Conservation (phyloP, 2,888 invertebrate genomes). For the Acanthosoma haemorrhoidale region DNA sequence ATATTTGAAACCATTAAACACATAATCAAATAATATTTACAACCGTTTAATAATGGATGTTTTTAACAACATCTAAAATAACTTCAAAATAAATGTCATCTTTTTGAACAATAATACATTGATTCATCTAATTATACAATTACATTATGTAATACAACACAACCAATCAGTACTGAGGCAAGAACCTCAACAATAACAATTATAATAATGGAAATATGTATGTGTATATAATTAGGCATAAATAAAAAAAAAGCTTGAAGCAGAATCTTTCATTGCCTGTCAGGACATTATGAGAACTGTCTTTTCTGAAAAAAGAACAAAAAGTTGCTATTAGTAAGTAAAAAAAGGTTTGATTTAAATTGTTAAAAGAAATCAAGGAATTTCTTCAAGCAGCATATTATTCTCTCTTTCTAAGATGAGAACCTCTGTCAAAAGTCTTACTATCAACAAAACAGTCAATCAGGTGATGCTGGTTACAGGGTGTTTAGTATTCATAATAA, state of each 20-base stretch:
- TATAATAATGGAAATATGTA: not conserved
- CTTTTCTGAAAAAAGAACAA: not conserved
- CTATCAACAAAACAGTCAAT: no score
- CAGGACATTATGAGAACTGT: no score
- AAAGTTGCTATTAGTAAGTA: no score
- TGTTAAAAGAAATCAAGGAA: no score
- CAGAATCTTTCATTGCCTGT: not conserved
- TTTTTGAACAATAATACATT: not conserved
- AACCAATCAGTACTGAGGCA: conserved; percentile 22
- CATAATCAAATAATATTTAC: conserved; percentile 1
- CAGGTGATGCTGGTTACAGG: no score
- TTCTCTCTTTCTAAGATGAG: no score
- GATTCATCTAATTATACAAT: not conserved
- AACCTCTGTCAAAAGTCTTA: no score
- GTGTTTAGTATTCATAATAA: no score
- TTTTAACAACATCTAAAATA: not conserved
- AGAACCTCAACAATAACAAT: conserved; percentile 9
- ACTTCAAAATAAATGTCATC: not conserved
- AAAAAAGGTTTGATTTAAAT: no score
- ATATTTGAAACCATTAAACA: not conserved
- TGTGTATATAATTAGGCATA: not conserved
- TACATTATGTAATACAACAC: not conserved
- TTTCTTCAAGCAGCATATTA: no score
- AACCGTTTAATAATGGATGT: not conserved
- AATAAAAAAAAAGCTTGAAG: not conserved